Conservation (phyloP, 2,797 vertebrate genomes). For the Chrosomus eos region DNA sequence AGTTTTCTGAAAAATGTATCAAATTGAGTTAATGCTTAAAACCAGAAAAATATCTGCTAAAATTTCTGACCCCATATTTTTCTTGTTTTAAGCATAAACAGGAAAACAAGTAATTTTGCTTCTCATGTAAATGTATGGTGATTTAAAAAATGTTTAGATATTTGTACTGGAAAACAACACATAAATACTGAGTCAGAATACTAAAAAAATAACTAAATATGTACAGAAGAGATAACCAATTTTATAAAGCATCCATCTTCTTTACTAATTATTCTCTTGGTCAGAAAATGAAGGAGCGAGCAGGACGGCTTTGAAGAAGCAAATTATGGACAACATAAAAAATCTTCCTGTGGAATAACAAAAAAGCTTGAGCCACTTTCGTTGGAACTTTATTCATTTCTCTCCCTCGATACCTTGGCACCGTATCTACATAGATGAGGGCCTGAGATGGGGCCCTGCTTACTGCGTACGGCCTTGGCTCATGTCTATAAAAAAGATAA, state of each 20-base stretch:
- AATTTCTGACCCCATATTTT: background rate
- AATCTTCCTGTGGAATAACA: slow-evolving; percentile 46
- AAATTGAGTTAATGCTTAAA: background rate
- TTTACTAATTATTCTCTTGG: background rate
- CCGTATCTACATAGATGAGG: slow-evolving; percentile 26
- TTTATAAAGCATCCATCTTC: background rate
- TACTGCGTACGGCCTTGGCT: slow-evolving; percentile 40
- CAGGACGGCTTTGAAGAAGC: slow-evolving; percentile 18
- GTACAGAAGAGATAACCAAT: background rate
- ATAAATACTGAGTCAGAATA: background rate
- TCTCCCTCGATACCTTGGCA: slow-evolving; percentile 39
- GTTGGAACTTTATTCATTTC: slow-evolving; percentile 41
- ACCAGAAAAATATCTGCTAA: background rate
- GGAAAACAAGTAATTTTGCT: background rate
- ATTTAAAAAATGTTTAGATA: background rate
- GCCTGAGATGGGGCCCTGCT: slow-evolving; percentile 40
- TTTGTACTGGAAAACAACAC: background rate
- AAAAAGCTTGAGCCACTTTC: slow-evolving; percentile 44
- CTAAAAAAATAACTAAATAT: background rate
- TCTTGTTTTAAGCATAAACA: background rate
- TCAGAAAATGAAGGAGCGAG: slow-evolving; percentile 22
- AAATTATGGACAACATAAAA: slow-evolving; percentile 43
- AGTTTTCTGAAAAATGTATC: background rate
- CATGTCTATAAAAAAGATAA: slow-evolving; percentile 65
- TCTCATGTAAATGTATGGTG: background rate